phyloP scores from a whole-genome alignment of 2,113 vertebrate species.

The Atrichornis clamosus region DNA sequence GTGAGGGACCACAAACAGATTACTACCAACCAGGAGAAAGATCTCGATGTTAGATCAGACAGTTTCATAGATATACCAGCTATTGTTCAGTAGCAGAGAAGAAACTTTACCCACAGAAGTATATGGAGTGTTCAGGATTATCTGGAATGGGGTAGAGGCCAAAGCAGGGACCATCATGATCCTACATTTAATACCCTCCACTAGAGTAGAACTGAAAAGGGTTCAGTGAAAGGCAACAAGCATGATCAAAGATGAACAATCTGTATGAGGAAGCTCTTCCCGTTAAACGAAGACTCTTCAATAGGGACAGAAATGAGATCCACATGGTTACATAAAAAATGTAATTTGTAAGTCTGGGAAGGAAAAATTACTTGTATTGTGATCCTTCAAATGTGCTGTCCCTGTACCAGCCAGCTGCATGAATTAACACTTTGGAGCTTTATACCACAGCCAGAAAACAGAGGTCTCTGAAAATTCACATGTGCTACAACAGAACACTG shows the following conservation, averaged over 20 bases:
- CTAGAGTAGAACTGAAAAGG: neutral
- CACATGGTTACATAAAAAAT: neutral
- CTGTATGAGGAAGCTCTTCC: neutral
- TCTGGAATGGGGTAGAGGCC: neutral
- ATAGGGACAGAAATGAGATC: neutral
- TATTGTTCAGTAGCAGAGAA: neutral
- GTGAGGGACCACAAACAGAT: neutral
- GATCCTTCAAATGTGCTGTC: neutral
- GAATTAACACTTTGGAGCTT: neutral
- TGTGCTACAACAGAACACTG: neutral
- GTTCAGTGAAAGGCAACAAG: neutral
- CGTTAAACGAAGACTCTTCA: neutral
- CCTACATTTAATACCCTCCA: neutral
- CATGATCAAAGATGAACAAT: neutral
- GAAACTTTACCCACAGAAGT: neutral
- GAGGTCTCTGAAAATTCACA: neutral
- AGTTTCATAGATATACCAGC: neutral
- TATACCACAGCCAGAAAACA: neutral
- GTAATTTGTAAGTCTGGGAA: neutral
- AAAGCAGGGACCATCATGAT: neutral
- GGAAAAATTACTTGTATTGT: neutral
- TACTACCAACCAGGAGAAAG: neutral
- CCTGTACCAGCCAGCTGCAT: neutral
- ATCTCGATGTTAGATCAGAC: neutral
- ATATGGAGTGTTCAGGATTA: neutral